These are phyloP conservation scores for Pelusios castaneus DNA, from an alignment of 2,113 vertebrate species.

Conservation along the genomic window DNA sequence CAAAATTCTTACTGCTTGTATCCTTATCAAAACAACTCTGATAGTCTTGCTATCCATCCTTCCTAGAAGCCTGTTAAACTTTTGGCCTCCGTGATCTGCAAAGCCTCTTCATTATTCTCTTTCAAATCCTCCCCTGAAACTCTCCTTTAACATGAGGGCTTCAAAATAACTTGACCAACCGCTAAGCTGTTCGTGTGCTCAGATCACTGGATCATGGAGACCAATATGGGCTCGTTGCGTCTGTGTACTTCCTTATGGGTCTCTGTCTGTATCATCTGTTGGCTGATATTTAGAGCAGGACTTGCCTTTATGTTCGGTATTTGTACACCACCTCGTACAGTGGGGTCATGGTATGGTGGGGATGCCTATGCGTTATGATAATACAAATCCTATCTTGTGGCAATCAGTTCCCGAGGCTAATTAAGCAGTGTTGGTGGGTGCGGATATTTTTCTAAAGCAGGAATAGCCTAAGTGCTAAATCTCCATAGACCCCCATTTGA, in stretches of 20 bases:
- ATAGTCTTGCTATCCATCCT: constrained; percentile 31
- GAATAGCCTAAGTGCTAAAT: constrained; percentile 16
- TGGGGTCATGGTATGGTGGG: background rate
- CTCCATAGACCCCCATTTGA: background rate
- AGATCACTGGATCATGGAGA: background rate
- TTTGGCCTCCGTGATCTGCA: background rate
- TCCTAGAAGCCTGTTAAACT: constrained; percentile 28
- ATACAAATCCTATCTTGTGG: constrained; percentile 22
- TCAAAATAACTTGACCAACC: background rate
- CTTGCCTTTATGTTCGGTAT: background rate
- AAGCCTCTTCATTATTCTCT: background rate
- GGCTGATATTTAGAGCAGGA: background rate
- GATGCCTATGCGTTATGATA: background rate
- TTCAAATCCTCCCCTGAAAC: background rate
- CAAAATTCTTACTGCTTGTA: constrained; percentile 18
- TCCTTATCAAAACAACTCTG: constrained; percentile 35
- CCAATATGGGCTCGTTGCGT: background rate
- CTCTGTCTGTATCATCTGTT: background rate
- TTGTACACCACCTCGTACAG: background rate
- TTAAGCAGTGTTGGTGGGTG: constrained; percentile 22
- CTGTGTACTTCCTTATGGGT: background rate
- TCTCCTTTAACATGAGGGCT: background rate
- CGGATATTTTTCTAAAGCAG: constrained; percentile 36
- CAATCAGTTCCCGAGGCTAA: constrained; percentile 18
- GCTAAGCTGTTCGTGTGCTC: background rate